Conservation (phyloP, 2,113 vertebrate genomes). For the Ornithorhynchus anatinus region DNA sequence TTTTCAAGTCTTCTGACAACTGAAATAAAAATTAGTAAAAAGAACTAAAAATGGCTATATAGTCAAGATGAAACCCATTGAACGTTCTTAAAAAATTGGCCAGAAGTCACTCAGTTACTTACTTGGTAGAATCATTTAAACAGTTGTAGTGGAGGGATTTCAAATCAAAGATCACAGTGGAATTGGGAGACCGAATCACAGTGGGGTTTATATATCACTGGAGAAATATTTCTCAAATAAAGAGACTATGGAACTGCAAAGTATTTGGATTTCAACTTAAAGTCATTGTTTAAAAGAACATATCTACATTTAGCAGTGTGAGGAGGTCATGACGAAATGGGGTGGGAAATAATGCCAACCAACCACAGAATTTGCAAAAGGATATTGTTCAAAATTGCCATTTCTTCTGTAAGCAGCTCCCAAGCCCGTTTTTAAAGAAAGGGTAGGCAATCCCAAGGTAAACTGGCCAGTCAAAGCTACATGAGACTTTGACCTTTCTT, state of each 20-base stretch:
- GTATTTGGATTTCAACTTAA: background rate
- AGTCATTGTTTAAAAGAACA: background rate
- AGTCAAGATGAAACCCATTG: constrained; percentile 5
- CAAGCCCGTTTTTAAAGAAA: background rate
- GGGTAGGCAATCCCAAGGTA: background rate
- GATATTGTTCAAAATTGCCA: background rate
- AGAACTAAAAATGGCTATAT: background rate
- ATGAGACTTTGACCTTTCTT: background rate
- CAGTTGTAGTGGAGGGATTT: background rate
- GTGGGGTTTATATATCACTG: background rate
- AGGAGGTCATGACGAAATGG: rapidly evolving
- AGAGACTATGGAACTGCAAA: background rate
- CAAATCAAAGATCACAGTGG: constrained; percentile 5
- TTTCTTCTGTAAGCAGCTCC: background rate
- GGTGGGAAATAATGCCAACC: constrained; percentile 16
- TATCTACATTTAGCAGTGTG: rapidly evolving
- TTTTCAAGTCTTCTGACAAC: constrained; percentile 7
- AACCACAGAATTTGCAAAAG: background rate
- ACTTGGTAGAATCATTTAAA: background rate
- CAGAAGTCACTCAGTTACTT: constrained; percentile 11
- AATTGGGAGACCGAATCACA: background rate
- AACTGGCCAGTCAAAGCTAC: background rate
- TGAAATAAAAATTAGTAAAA: constrained; percentile 19
- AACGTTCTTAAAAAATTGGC: background rate
- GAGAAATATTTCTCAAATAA: constrained; percentile 14